Percentiles rank a stretch among this genome's conserved stretches.
phyloP scores from a whole-genome alignment of 2,113 vertebrate species.

The Bos javanicus region DNA sequence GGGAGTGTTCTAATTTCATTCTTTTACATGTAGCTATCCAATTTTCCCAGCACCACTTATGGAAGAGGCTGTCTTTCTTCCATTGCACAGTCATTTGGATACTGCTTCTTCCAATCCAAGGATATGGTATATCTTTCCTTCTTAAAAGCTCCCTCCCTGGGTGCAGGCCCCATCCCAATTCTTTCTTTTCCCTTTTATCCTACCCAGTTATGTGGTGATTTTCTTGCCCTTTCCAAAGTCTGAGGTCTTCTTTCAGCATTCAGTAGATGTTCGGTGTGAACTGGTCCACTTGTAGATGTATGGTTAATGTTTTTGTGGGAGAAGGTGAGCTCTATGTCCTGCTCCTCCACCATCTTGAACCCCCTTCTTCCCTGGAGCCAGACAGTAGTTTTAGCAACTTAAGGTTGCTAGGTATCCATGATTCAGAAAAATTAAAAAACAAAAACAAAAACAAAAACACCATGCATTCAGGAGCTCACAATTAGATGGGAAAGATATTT shows the following conservation, averaged over 20 bases:
- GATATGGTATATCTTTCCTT: background rate
- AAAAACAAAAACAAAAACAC: background rate
- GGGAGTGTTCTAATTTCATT: background rate
- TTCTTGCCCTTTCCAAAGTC: background rate
- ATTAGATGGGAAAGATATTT: background rate
- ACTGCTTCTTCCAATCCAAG: background rate
- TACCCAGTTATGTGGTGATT: background rate
- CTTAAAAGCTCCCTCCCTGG: background rate
- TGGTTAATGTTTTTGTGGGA: background rate
- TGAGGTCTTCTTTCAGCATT: background rate
- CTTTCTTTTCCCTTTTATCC: background rate
- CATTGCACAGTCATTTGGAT: background rate
- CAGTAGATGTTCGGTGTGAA: background rate
- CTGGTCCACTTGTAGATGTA: background rate
- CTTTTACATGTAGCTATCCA: background rate
- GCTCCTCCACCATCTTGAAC: background rate
- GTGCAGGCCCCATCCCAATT: background rate
- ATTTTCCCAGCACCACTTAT: background rate
- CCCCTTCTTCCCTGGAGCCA: background rate
- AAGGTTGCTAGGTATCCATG: background rate
- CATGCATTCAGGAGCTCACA: background rate
- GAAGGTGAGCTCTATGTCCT: background rate
- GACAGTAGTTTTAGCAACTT: background rate
- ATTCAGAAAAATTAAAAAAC: background rate
- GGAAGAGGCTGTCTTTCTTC: background rate